These are phyloP conservation scores for Synanthedon andrenaeformis DNA, from an alignment of 2,888 invertebrate species.

Conservation along the genomic window DNA sequence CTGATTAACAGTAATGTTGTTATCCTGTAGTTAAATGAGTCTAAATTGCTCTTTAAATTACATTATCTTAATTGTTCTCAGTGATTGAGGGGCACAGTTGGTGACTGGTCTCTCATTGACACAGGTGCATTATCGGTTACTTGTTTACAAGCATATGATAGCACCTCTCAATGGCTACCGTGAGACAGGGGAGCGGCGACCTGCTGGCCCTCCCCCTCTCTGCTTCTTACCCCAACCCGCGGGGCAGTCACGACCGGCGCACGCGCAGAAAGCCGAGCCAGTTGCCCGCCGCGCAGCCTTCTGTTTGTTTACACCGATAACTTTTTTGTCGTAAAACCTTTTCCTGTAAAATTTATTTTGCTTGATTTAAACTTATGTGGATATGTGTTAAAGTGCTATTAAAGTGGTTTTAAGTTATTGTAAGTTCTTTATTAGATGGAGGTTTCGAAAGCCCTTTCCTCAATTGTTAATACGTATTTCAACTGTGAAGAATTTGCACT, in stretches of 20 bases:
- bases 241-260: constrained; percentile 36
- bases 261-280: constrained; percentile 58
- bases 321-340: constrained; percentile 20
- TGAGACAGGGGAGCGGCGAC: constrained; percentile 25
- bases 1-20: constrained; percentile 9
- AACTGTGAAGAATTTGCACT: not conserved
- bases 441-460: no score
- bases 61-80: no score
- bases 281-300: constrained; percentile 66
- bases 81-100: no score
- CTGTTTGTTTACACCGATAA: constrained; percentile 58
- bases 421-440: no score
- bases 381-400: not conserved
- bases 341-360: not conserved
- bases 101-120: constrained; percentile 8
- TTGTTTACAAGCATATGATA: constrained; percentile 42
- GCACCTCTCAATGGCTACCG: constrained; percentile 37
- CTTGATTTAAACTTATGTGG: not conserved
- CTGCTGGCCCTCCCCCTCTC: constrained; percentile 24
- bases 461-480: no score
- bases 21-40: constrained; percentile 4
- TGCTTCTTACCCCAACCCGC: constrained; percentile 18
- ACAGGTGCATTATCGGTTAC: constrained; percentile 41
- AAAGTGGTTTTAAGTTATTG: not conserved
- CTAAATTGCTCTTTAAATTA: constrained; percentile 1